A percentile compares a stretch with the other conserved stretches of the same genome.
Evolutionary conservation across 1,140 invertebrate genomes (phyloP).

Genomic region (Aphidius ervi): DNA sequence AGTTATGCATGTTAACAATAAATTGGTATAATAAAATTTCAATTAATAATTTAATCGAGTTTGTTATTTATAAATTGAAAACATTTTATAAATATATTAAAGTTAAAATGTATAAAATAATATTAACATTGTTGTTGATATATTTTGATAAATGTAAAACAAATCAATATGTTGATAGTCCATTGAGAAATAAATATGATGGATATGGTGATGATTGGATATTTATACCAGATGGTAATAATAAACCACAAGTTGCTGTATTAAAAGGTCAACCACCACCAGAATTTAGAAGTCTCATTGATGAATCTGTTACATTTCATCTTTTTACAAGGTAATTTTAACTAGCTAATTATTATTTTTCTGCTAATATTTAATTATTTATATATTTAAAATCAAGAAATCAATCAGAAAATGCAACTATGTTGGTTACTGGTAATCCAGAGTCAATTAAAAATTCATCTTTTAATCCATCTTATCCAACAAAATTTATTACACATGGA

Average conservation of each 20-base stretch:
- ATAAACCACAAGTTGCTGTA: conserved; percentile 55
- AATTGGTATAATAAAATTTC: neutral
- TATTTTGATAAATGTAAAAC: neutral
- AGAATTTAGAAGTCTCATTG: conserved; percentile 32
- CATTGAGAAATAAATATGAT: conserved; percentile 41
- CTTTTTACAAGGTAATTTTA: conserved; percentile 46
- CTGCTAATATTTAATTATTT: neutral
- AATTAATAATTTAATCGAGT: too few species aligned
- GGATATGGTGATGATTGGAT: conserved; percentile 62
- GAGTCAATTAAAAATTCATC: conserved; percentile 42
- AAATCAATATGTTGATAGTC: conserved; percentile 25
- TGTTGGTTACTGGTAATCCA: conserved; percentile 38
- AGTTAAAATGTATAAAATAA: too few species aligned
- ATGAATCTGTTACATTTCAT: conserved; percentile 38
- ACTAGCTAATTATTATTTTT: conserved; percentile 12
- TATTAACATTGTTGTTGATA: neutral
- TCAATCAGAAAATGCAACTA: conserved; percentile 38
- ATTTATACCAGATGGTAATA: conserved; percentile 62
- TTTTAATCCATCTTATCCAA: conserved; percentile 57
- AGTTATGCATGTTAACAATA: conserved; percentile 5
- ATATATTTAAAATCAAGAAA: conserved; percentile 30
- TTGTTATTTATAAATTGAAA: too few species aligned
- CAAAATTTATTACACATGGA: conserved; percentile 71
- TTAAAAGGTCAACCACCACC: conserved; percentile 36
- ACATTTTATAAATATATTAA: too few species aligned